Base-by-base conservation (phyloP, 2,797 vertebrate species). In the Salarias fasciatus region DNA sequence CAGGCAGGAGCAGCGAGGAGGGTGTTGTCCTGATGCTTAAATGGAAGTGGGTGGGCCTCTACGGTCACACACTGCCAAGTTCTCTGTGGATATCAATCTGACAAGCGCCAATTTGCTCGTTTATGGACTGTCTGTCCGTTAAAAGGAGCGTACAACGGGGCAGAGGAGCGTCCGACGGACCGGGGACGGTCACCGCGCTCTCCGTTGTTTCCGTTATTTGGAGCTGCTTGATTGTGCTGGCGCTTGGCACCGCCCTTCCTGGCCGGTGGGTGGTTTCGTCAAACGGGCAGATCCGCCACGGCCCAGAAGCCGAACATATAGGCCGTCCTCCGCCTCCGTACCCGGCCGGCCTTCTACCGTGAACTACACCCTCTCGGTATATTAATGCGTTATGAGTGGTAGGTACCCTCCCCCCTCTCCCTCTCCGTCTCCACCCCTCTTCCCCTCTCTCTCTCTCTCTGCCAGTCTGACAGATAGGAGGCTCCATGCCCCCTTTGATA, bases 301-400 rank as follows among this genome's bases (percentile, higher is more conserved):
- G 92, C 95, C 93, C 93, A 92, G 92, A n/a, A 93, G 92, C 93
- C 91, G 92, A 95, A 93, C 94, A 94, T 94, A 95, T 94, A 97
- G 96, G 95, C 95, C 95, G 95, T 95, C 94, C 96, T 94, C 93
- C 91, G 92, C 88, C 88, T 92, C 85, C 77, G 77, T 85, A 74
- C 83, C 90, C 91, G 93, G 92, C 93, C 95, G 93, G 95, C 95
- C 96, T 95, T 96, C 88, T 91, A 91, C 90, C 93, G 91, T 94
- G 93, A 93, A 94, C 94, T 94, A 94, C 94, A 94, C 94, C 95
- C 94, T 94, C 83, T 89, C 88, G 92, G 93, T 94, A 94, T 94
- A 96, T 97, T 95, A 94, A 97, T 97, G 95, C 96, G 95, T 95
- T 95, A 98, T 98, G 97, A 98, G 96, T 94, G 97, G 97, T 98